phyloP scores from a whole-genome alignment of 1,140 invertebrate species.

The Aphelinus certus region DNA sequence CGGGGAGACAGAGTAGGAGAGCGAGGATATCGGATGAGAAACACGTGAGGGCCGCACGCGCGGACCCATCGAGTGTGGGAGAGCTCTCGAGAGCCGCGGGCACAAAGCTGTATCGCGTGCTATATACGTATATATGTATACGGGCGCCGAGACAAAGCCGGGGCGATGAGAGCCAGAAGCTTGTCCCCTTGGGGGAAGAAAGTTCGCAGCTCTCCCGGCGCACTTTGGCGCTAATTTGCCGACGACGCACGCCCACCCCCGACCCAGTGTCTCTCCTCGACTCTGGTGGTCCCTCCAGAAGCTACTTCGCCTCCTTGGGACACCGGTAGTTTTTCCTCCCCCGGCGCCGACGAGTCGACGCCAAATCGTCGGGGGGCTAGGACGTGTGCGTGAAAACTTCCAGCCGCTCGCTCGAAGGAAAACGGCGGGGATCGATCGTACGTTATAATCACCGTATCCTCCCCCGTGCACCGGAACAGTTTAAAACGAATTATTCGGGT shows the following conservation, averaged over 20 bases:
- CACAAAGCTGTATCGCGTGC: constrained; percentile 10
- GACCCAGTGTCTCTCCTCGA: neutral
- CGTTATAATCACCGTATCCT: too few relatives aligned
- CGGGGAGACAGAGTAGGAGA: neutral
- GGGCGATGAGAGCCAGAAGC: constrained; percentile 3
- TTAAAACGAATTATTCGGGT: too few relatives aligned
- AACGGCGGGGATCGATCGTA: too few relatives aligned
- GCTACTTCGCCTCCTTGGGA: neutral
- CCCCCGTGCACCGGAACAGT: too few relatives aligned
- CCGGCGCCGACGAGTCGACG: neutral
- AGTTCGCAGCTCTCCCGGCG: too few relatives aligned
- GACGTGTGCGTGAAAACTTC: too few relatives aligned
- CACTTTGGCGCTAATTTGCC: too few relatives aligned
- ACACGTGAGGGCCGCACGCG: constrained; percentile 26
- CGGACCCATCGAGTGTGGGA: neutral
- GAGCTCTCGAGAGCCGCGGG: neutral
- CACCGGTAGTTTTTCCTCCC: neutral
- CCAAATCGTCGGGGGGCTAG: constrained; percentile 2
- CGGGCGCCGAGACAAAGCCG: neutral
- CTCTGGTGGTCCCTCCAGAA: neutral
- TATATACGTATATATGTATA: too few relatives aligned
- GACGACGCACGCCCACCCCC: too few relatives aligned
- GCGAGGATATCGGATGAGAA: constrained; percentile 27
- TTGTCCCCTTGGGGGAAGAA: too few relatives aligned
- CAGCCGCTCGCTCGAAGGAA: too few relatives aligned